Base-by-base conservation (phyloP, 1,140 invertebrate genomes). In the Cyclina sinensis region DNA sequence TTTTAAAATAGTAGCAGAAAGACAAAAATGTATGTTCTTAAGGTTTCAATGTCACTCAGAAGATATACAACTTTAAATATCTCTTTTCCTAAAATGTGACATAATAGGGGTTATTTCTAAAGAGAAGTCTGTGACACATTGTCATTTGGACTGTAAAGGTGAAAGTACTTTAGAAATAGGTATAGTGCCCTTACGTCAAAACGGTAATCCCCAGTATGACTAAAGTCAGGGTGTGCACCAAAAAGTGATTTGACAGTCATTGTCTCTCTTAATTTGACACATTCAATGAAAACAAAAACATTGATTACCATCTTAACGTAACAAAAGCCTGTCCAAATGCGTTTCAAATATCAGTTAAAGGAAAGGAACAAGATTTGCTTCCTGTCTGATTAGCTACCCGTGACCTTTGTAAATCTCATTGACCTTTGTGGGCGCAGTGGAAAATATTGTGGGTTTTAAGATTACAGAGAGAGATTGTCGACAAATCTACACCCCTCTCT, bases 251-350 rank as follows among this genome's bases (percentile, higher is more conserved):
- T 62, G 57, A 62, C 57, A 62, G 57, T n/a, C 57, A 62, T 62
- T 62, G 57, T 62, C 57, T 24, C 27, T 27, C n/a, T 27, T n/a
- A 62, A n/a, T 27, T 24, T 62, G 57, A 62, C 57, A 62, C 57
- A 62, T 27, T 62, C 57, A 62, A 62, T 62, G 57, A 62, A 62
- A 62, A 62, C 57, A 62, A 62, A n/a, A 62, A 24, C 57, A 62
- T 24, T 62, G 57, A 62, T 62, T 62, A n/a, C 57, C 57, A 62
- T 62, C 57, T 62, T 24, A 27, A 62, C n/a, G n/a, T 62, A 62
- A 62, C 57, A 62, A 62, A 62, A 62, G 57, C 24, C 1, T 27
- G 9, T 27, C 21, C 14, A 62, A 62, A 62, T 62, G 27, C 27
- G 57, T 5, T 62, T 62, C 0, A 62, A 62, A 9, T 7, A 11